Conservation (phyloP, 30 jellyfish, hydroid and myxozoan species). For the Hydractinia echinata region DNA sequence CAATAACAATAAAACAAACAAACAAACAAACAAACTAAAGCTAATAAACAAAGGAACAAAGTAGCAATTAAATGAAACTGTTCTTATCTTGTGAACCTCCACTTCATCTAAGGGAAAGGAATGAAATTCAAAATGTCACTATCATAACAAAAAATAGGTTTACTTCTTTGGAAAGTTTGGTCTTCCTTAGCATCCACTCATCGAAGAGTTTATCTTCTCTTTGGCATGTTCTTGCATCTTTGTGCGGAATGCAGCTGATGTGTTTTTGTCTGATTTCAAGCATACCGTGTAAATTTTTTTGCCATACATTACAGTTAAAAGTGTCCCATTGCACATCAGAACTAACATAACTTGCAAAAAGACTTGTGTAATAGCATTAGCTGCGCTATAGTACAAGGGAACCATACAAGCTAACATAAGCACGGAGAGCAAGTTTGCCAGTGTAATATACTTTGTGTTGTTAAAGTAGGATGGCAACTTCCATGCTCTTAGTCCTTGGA, state of each 20-base stretch:
- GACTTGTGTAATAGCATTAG: neutral
- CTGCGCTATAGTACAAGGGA: neutral
- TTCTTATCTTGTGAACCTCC: too few species aligned
- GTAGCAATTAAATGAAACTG: too few species aligned
- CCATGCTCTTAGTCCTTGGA: slow-evolving; percentile 14
- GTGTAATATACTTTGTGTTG: slow-evolving; percentile 1
- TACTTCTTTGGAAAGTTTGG: too few species aligned
- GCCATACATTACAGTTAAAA: neutral
- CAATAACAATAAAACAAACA: too few species aligned
- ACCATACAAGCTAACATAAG: neutral
- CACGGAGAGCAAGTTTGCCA: neutral
- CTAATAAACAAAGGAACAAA: too few species aligned
- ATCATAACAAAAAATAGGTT: too few species aligned
- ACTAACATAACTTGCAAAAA: neutral
- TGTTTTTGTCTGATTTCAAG: neutral
- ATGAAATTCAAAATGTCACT: too few species aligned
- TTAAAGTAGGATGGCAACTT: neutral
- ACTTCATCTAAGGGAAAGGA: too few species aligned
- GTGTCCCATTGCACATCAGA: neutral
- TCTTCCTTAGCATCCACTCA: too few species aligned
- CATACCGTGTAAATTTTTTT: neutral
- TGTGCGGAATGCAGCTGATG: neutral
- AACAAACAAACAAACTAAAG: too few species aligned
- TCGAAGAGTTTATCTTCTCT: neutral
- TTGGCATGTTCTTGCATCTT: slow-evolving; percentile 3